phyloP scores from a whole-genome alignment of 2,888 invertebrate genomes.

The Drosophila kokeensis region DNA sequence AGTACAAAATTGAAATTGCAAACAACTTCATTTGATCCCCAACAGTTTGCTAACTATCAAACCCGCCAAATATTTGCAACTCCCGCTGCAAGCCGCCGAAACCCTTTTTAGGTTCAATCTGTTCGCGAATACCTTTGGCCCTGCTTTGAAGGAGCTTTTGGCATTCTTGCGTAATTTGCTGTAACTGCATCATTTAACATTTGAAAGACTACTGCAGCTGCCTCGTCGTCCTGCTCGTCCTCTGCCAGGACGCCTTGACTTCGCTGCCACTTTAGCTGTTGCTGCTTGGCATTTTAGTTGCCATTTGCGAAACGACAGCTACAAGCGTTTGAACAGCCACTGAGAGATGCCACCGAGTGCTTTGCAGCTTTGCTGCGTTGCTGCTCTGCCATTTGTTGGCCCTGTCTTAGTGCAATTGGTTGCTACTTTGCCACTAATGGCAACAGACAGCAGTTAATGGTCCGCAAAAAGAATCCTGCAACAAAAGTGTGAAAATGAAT shows the following conservation, averaged over 20 bases:
- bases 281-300: conserved; percentile 64
- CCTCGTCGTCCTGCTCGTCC: conserved; percentile 5
- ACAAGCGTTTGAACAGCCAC: conserved; percentile 44
- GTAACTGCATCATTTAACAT: conserved; percentile 76
- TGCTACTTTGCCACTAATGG: conserved; percentile 71
- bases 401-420: conserved; percentile 53
- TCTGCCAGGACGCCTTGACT: conserved; percentile 22
- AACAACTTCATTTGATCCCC: conserved; percentile 69
- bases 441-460: conserved; percentile 76
- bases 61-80: conserved; percentile 63
- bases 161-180: conserved; percentile 69
- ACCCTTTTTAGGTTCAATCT: conserved; percentile 50
- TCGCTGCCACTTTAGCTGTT: conserved; percentile 31
- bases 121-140: conserved; percentile 49
- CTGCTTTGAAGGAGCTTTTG: conserved; percentile 47
- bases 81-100: conserved; percentile 4
- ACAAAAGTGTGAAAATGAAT: conserved; percentile 62
- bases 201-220: conserved; percentile 62
- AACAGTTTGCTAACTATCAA: conserved; percentile 66
- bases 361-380: conserved; percentile 59
- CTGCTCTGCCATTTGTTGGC: conserved; percentile 50
- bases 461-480: conserved; percentile 54
- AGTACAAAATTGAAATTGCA: conserved; percentile 65
- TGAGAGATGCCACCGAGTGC: conserved; percentile 42
- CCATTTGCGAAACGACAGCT: conserved; percentile 62